Conservation (phyloP, 2,888 invertebrate genomes). For the Pharmacophagus antenor region DNA sequence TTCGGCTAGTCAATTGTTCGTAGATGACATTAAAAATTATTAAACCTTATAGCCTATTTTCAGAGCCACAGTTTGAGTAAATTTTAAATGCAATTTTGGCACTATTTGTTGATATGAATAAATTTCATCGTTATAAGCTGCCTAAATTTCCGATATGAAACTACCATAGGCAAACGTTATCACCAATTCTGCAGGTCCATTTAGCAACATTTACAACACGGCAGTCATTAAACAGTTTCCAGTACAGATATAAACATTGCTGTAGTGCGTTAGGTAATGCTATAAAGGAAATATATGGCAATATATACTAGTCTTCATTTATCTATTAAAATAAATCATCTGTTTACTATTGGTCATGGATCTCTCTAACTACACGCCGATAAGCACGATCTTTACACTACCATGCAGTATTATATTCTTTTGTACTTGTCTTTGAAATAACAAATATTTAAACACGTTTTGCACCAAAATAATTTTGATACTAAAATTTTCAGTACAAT, state of each 20-base stretch:
- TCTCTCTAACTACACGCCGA: too few species aligned
- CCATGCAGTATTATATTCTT: too few species aligned
- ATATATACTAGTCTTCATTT: too few species aligned
- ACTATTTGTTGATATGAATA: conserved; percentile 18
- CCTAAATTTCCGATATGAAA: conserved; percentile 23
- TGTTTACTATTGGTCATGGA: too few species aligned
- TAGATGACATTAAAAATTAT: not conserved
- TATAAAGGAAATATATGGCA: conserved; percentile 1
- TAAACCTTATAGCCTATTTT: conserved; percentile 3
- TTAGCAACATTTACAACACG: conserved; percentile 18
- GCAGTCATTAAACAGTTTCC: conserved; percentile 43
- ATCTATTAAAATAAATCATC: too few species aligned
- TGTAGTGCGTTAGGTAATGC: conserved; percentile 9
- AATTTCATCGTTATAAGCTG: conserved; percentile 18
- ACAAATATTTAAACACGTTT: too few species aligned
- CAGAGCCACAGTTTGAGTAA: not conserved
- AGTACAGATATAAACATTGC: conserved; percentile 40
- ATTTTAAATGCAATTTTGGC: conserved; percentile 15
- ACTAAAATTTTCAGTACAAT: too few species aligned
- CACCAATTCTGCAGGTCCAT: conserved; percentile 28
- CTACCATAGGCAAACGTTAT: conserved; percentile 22
- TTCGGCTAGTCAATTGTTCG: not conserved
- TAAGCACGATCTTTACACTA: too few species aligned
- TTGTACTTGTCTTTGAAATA: too few species aligned
- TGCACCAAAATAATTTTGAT: too few species aligned